Base-by-base conservation (phyloP, 2,888 invertebrate species). In the Hemistola chrysoprasaria region DNA sequence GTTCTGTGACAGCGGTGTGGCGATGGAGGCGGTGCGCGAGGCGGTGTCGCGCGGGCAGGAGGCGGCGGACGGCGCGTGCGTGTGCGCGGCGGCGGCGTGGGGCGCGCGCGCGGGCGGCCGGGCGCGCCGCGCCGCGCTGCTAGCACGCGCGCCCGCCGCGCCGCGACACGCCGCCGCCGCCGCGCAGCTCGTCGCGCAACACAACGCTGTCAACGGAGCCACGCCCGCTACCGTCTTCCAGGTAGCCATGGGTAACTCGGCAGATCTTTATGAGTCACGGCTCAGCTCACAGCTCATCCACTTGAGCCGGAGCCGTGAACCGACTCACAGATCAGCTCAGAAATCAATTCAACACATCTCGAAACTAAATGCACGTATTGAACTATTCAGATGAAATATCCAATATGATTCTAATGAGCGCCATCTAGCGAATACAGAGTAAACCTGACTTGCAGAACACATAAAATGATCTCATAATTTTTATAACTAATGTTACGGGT, bases 11-110 rank as follows among this genome's bases (percentile, higher is more conserved):
- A 95, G 95, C 48, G 90, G 92, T 30, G 93, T 96, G 70, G 96
- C 96, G 0, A 79, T 95, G 66, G 92, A 93, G 42, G 94, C 95
- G 8, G 90, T 98, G n/a, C 93, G 93, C 56, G 97, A 98, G 84
- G 95, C 97, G 6, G 92, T 97, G 36, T 93, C 93, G 78, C 90
- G 96, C 68, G 95, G 97, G 2, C 97, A 97, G 75, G 96, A 97
- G 80, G 93, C 94, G 40, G 95, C 93, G 44, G 97, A 98, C 74
- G 93, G 94, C 62, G 91, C 95, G 37, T 97, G 97, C 68, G 88
- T 97, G 36, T 39, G 96, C 96, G 75, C 92, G 95, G 65, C 37
- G 47, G 93, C 95, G 64, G 94, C 94, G 31, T 97, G 96, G 97
- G 91, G 95, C 61, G 78, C 78, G 50, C 63, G 68, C 48, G 76